Percentiles rank a stretch among this genome's conserved stretches.
phyloP scores from a whole-genome alignment of 2,113 vertebrate species.

The Epinephelus lanceolatus region DNA sequence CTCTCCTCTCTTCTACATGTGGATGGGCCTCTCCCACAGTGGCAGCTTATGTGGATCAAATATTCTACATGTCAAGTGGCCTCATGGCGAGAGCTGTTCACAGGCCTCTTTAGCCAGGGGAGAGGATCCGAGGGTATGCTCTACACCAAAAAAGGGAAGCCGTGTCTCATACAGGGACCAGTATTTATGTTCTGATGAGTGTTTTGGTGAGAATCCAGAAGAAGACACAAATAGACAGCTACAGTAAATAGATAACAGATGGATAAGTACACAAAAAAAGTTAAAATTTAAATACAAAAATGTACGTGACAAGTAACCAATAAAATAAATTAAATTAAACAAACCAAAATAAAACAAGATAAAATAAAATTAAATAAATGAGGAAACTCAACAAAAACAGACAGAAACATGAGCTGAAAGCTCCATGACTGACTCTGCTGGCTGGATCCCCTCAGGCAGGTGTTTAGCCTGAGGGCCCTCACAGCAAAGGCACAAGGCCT shows the following conservation, averaged over 20 bases:
- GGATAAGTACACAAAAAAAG: neutral
- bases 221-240: neutral
- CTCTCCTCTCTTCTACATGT: neutral
- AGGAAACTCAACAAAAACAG: too few species aligned
- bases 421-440: neutral
- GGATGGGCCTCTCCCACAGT: slow-evolving; percentile 34
- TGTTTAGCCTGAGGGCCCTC: too few species aligned
- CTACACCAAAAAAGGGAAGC: slow-evolving; percentile 57
- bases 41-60: slow-evolving; percentile 46
- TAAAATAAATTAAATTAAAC: too few species aligned
- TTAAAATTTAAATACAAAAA: too few species aligned
- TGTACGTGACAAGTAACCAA: too few species aligned
- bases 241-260: neutral
- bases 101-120: slow-evolving; percentile 53
- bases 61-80: slow-evolving; percentile 64
- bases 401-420: too few species aligned
- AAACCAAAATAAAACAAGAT: too few species aligned
- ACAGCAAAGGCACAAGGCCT: too few species aligned
- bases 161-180: slow-evolving; percentile 25
- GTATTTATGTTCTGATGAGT: slow-evolving; percentile 45
- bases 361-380: too few species aligned
- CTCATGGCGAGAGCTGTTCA: slow-evolving; percentile 57
- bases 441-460: neutral
- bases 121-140: slow-evolving; percentile 29
- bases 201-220: slow-evolving; percentile 27